These are phyloP conservation scores for Mantis religiosa DNA, from an alignment of 2,888 invertebrate genomes.

Conservation along the genomic window DNA sequence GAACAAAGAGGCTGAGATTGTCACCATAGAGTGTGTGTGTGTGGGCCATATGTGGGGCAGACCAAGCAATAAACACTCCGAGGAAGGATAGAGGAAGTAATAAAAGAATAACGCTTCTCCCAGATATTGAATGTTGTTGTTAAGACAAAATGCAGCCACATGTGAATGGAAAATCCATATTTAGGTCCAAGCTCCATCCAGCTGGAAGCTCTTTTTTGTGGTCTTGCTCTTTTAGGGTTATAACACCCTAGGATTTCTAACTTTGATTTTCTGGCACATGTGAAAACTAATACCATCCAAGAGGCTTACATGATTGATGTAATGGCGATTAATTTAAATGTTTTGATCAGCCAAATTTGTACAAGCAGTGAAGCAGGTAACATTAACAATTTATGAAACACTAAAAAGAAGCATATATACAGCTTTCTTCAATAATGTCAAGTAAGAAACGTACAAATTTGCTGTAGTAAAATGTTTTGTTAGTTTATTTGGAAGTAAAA, in stretches of 20 bases:
- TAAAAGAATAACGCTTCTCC: neutral
- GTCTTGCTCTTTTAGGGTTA: neutral
- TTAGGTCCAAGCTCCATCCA: neutral
- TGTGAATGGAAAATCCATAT: neutral
- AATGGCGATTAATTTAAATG: too few relatives aligned
- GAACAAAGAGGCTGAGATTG: neutral
- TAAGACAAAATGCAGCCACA: neutral
- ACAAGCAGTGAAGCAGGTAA: too few relatives aligned
- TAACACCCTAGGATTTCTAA: too few relatives aligned
- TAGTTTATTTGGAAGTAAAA: too few relatives aligned
- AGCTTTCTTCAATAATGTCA: too few relatives aligned
- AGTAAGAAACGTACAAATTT: too few relatives aligned
- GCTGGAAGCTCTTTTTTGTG: neutral
- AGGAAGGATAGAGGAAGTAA: neutral
- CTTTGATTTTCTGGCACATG: neutral
- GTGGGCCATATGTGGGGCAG: neutral
- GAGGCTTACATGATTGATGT: too few relatives aligned
- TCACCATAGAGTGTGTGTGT: neutral
- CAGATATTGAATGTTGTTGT: neutral
- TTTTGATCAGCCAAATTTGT: too few relatives aligned
- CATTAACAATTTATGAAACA: too few relatives aligned
- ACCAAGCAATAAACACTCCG: neutral
- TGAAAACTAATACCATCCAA: too few relatives aligned
- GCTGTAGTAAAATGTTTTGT: too few relatives aligned
- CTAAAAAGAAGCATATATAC: too few relatives aligned